Evolutionary conservation across 2,797 vertebrate genomes (phyloP).

Genomic region (Darevskia nairensis): DNA sequence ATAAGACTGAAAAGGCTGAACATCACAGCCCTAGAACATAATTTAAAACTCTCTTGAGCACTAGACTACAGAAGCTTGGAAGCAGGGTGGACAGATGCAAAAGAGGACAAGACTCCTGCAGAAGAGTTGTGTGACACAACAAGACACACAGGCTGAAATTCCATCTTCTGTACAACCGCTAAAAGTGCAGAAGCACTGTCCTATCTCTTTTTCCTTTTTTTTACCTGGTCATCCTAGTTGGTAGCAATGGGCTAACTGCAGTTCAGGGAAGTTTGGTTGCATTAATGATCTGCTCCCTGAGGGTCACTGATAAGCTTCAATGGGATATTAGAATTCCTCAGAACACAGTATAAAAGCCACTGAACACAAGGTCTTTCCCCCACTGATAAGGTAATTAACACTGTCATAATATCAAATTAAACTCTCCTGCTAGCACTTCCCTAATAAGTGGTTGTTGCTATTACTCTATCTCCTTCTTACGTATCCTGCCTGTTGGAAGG

Average conservation of each 20-base stretch:
- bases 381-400: conserved; percentile 25
- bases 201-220: no score
- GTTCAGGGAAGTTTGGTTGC: not conserved
- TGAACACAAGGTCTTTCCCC: not conserved
- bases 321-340: not conserved
- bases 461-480: conserved; percentile 33
- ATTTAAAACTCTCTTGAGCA: not conserved
- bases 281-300: not conserved
- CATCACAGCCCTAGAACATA: not conserved
- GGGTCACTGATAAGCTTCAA: not conserved
- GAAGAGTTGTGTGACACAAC: no score
- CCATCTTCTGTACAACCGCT: no score
- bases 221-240: no score
- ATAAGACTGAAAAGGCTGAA: not conserved
- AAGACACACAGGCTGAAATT: no score
- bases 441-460: conserved; percentile 27
- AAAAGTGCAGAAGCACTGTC: not conserved
- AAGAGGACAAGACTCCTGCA: no score
- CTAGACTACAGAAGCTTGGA: not conserved
- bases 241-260: not conserved
- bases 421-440: conserved; percentile 25
- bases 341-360: not conserved
- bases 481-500: conserved; percentile 48
- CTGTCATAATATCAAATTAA: conserved; percentile 32
- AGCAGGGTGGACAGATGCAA: no score